Evolutionary conservation across 2,113 vertebrate species (phyloP).

Genomic region (Mesembrinibis cayennensis): DNA sequence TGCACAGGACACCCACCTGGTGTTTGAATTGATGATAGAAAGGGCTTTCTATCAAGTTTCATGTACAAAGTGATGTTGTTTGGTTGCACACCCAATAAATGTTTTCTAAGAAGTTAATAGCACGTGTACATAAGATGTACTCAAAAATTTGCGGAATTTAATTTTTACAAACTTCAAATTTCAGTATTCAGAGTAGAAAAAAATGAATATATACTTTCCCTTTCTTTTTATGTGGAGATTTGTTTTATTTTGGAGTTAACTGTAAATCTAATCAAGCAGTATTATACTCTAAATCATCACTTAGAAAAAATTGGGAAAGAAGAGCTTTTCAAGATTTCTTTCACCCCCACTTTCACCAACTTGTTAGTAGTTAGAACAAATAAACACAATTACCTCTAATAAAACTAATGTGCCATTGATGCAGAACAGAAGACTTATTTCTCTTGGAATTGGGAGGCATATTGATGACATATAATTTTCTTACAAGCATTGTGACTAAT

Average conservation of each 20-base stretch:
- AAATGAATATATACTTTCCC: neutral
- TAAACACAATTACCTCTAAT: neutral
- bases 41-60: too few species aligned
- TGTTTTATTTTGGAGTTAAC: neutral
- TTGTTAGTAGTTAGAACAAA: neutral
- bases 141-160: neutral
- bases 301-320: neutral
- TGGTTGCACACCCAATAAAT: neutral
- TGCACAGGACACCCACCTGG: neutral
- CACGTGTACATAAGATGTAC: rapidly evolving
- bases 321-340: neutral
- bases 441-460: neutral
- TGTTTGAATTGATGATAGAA: neutral
- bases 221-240: neutral
- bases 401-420: neutral
- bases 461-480: neutral
- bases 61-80: neutral
- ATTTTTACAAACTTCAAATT: neutral
- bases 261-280: neutral
- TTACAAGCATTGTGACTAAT: neutral
- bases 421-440: neutral
- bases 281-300: neutral
- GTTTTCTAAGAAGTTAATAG: neutral
- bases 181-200: neutral
- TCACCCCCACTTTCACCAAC: neutral